phyloP scores from a whole-genome alignment of 2,113 vertebrate genomes.

The Gavia stellata region DNA sequence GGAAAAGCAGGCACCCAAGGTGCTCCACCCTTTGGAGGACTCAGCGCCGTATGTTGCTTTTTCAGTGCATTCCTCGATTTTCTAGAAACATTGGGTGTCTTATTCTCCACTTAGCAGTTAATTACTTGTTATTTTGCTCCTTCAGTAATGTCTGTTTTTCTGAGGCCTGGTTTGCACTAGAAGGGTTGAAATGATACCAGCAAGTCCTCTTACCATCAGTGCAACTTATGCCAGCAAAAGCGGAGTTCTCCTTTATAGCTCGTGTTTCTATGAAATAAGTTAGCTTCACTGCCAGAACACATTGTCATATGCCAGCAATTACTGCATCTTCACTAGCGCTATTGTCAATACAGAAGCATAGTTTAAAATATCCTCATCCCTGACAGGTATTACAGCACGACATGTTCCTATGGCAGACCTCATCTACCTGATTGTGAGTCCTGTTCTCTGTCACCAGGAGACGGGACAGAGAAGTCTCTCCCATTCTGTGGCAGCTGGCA shows the following conservation, averaged over 20 bases:
- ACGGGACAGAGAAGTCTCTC: neutral
- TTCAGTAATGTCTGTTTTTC: neutral
- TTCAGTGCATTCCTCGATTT: neutral
- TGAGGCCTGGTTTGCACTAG: neutral
- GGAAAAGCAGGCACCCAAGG: neutral
- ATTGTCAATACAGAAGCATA: neutral
- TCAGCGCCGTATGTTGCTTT: neutral
- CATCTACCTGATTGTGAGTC: neutral
- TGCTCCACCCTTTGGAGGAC: neutral
- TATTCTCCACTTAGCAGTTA: neutral
- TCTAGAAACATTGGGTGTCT: neutral
- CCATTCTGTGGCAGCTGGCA: neutral
- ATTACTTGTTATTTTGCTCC: neutral
- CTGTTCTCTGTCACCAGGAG: neutral
- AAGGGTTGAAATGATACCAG: neutral
- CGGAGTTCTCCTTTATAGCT: neutral
- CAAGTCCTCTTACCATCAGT: neutral
- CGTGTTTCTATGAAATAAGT: neutral
- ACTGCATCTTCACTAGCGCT: neutral
- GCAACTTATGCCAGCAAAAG: neutral
- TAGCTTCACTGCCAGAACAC: neutral
- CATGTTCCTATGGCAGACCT: neutral
- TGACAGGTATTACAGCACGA: neutral
- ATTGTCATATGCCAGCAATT: neutral
- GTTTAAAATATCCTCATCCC: neutral